Evolutionary conservation across 2,888 invertebrate genomes (phyloP), one percentile per base, ranked within the genome.

Genomic region (Sepiola atlantica): DNA sequence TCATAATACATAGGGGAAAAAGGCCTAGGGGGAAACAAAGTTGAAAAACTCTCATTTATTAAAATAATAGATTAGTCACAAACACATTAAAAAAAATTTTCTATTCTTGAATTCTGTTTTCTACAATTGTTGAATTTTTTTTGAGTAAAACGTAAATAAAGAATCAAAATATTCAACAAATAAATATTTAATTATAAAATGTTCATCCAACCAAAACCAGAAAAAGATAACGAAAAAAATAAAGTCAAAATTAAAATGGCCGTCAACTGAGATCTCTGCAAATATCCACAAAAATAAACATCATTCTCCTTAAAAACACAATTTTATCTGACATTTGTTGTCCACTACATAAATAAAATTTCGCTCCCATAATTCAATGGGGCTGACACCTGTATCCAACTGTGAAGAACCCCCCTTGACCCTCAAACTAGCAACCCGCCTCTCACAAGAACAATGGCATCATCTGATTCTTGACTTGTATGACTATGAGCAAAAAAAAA

Each of bases 261-360:
- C 28, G n/a, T 10, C n/a, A 77, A 77, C 20, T 77, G 14, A 28
- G 28, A 6, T 0, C n/a, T n/a, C 14, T n/a, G 77, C n/a, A 77
- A 12, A 77, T n/a, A 12, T 77, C 77, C n/a, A n/a, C 77, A 61
- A 77, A 77, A 77, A n/a, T 16, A 16, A n/a, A n/a, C 77, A 77
- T 77, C n/a, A n/a, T 77, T 77, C 77, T 14, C 45, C 45, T 45
- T 8, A 8, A 77, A 77, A 77, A 77, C 12, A 77, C 77, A 77
- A n/a, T 77, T 77, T 77, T n/a, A n/a, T 77, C 28, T 77, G 77
- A n/a, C 77, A 77, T n/a, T 77, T 77, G 77, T 77, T 28, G 77
- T 77, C n/a, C 77, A n/a, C n/a, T 77, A 77, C 77, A 77, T 77
- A 77, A 77, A 77, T 77, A 77, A 77, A n/a, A 14, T 77, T 77